Evolutionary conservation across 2,113 vertebrate genomes (phyloP).

Genomic region (Ailuropoda melanoleuca): DNA sequence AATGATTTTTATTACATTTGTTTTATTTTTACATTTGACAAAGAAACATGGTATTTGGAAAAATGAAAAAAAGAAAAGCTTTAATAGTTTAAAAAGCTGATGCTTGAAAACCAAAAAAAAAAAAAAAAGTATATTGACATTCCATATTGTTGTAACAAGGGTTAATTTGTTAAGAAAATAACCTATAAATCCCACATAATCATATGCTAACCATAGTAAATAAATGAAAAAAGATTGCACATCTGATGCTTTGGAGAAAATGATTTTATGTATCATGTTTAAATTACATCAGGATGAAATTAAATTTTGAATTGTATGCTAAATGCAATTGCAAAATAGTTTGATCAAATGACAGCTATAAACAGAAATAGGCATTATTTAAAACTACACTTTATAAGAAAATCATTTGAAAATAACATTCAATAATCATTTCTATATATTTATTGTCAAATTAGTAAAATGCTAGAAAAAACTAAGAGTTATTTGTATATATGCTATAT

Average conservation of each 20-base stretch:
- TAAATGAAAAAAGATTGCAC: background rate
- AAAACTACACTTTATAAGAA: background rate
- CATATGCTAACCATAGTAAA: background rate
- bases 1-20: background rate
- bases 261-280: background rate
- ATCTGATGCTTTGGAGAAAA: background rate
- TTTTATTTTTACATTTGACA: background rate
- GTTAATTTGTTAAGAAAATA: background rate
- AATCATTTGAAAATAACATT: background rate
- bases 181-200: background rate
- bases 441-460: background rate
- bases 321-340: background rate
- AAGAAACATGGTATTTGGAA: background rate
- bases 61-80: background rate
- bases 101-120: background rate
- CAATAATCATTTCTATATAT: background rate
- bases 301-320: background rate
- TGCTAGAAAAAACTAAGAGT: background rate
- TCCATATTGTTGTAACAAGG: background rate
- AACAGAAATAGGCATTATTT: background rate
- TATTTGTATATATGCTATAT: background rate
- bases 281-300: background rate
- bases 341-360: background rate
- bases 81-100: background rate
- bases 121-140: background rate